These are phyloP conservation scores for Hapalemur alaotrensis DNA, from an alignment of 2,797 vertebrate genomes.

Conservation along the genomic window DNA sequence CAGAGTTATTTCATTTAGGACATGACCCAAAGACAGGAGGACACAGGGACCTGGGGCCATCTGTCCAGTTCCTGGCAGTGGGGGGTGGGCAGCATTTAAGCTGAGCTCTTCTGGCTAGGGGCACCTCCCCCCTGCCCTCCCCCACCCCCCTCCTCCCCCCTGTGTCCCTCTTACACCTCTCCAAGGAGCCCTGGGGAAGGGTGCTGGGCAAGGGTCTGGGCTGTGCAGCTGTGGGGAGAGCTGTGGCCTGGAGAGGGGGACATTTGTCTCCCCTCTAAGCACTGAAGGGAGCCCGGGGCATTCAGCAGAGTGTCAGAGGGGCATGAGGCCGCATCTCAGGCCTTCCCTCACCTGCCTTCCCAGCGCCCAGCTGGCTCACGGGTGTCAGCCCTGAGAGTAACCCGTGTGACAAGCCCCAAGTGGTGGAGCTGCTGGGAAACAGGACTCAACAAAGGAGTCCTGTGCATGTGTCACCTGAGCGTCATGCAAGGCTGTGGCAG, in stretches of 20 bases:
- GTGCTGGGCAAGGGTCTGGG: accelerated
- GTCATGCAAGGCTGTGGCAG: not conserved
- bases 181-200: not conserved
- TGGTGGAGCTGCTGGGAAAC: not conserved
- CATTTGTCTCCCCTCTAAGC: not conserved
- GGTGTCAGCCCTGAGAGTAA: not conserved
- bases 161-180: not conserved
- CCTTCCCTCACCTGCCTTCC: not conserved
- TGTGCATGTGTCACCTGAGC: not conserved
- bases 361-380: not conserved
- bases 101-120: not conserved
- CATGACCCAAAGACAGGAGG: not conserved
- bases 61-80: not conserved
- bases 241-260: not conserved
- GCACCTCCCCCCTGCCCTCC: not conserved
- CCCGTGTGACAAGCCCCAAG: not conserved
- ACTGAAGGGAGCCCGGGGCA: not conserved
- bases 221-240: not conserved
- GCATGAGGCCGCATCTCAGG: not conserved
- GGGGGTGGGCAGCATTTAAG: not conserved
- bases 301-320: not conserved
- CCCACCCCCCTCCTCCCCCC: too few relatives aligned
- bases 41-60: not conserved
- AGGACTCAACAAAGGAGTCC: not conserved
- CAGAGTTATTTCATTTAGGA: not conserved